These are phyloP conservation scores for Paratrypauchen microcephalus DNA, from an alignment of 2,797 vertebrate species.

Conservation along the genomic window DNA sequence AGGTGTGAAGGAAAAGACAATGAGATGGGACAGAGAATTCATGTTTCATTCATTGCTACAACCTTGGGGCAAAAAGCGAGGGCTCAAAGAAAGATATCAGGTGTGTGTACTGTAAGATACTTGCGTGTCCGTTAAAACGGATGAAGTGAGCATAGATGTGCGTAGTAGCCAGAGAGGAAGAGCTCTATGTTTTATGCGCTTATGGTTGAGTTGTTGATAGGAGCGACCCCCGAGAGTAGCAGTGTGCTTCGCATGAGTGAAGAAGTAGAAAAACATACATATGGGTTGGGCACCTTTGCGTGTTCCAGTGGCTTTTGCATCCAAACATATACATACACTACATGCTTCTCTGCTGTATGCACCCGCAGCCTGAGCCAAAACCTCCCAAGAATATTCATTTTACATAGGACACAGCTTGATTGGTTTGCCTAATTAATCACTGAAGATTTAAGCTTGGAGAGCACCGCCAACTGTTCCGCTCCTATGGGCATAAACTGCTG, in stretches of 20 bases:
- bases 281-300: neutral
- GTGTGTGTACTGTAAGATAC: slow-evolving; percentile 19
- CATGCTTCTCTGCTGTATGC: slow-evolving; percentile 15
- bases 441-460: slow-evolving; percentile 7
- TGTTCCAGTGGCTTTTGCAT: slow-evolving; percentile 24
- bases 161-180: slow-evolving; percentile 30
- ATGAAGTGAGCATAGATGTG: slow-evolving; percentile 5
- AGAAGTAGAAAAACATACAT: slow-evolving; percentile 7
- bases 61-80: slow-evolving; percentile 12
- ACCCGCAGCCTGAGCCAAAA: slow-evolving; percentile 5
- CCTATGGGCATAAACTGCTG: slow-evolving; percentile 7
- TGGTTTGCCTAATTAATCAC: slow-evolving; percentile 44
- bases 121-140: slow-evolving; percentile 13
- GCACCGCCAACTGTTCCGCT: slow-evolving; percentile 8
- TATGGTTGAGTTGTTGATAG: slow-evolving; percentile 45
- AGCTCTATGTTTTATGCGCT: slow-evolving; percentile 9
- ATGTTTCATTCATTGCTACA: slow-evolving; percentile 49
- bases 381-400: slow-evolving; percentile 2
- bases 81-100: slow-evolving; percentile 33
- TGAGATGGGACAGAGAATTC: slow-evolving; percentile 22
- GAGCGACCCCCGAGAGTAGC: slow-evolving; percentile 31
- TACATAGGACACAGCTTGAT: slow-evolving; percentile 14
- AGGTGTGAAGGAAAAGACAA: slow-evolving; percentile 17
- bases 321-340: slow-evolving; percentile 7
- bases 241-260: slow-evolving; percentile 43